Evolutionary conservation across 2,113 vertebrate genomes (phyloP).

Genomic region (Entosphenus tridentatus): DNA sequence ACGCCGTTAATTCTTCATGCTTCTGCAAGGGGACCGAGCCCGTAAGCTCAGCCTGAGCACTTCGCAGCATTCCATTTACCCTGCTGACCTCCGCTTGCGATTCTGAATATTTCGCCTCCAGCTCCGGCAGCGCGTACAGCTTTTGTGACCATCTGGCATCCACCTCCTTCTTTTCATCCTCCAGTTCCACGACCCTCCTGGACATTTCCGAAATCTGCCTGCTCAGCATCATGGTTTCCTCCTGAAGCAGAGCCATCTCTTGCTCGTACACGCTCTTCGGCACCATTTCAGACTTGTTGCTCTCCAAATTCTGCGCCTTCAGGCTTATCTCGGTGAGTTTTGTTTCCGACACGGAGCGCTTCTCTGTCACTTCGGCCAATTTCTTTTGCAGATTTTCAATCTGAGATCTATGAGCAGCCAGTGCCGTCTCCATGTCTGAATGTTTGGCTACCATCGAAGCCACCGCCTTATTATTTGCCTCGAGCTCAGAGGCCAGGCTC

Average conservation of each 20-base stretch:
- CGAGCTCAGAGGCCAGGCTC: neutral
- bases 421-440: constrained; percentile 1
- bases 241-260: constrained; percentile 26
- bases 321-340: neutral
- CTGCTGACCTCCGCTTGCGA: constrained; percentile 5
- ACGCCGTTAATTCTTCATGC: constrained; percentile 29
- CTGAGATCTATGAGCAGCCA: neutral
- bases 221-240: constrained; percentile 25
- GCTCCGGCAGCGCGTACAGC: neutral
- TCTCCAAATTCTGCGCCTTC: neutral
- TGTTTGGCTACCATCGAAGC: neutral
- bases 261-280: constrained; percentile 34
- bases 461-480: neutral
- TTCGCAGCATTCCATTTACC: neutral
- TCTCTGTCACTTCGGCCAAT: constrained; percentile 37
- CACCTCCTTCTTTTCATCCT: constrained; percentile 26
- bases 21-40: constrained; percentile 31
- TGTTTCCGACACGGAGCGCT: constrained; percentile 13
- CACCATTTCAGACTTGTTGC: constrained; percentile 33
- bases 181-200: constrained; percentile 27
- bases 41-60: neutral
- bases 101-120: neutral
- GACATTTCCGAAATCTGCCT: constrained; percentile 22
- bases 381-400: constrained; percentile 45
- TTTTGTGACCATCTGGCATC: constrained; percentile 27